Base-by-base conservation (phyloP, 2,113 vertebrate genomes). In the Struthidea cinerea region DNA sequence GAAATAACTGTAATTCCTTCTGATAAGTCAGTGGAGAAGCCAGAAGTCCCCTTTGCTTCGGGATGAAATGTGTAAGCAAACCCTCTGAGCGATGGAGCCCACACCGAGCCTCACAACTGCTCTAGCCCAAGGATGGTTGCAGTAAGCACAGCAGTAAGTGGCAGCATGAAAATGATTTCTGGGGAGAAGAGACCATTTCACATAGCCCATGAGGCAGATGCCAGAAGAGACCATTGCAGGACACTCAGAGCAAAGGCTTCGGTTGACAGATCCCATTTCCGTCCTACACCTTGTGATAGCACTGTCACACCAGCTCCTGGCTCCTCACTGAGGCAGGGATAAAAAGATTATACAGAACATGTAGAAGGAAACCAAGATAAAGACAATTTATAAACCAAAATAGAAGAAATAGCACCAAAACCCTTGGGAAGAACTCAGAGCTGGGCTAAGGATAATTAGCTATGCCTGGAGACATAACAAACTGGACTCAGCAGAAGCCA, bases 291-390 rank as follows among this genome's bases (percentile, higher is more conserved):
- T 60, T 46, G 49, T 55, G 57, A 56, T 9, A 87, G 26, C 78
- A 57, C 26, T 76, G 47, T 50, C 83, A 39, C 33, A 69, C 49
- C 57, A 70, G 69, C 63, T 95, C 35, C 70, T 35, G 42, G 24
- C 39, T 93, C 35, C 68, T 94, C 75, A 59, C 68, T 35, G 65
- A 83, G 12, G 60, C 56, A 89, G 21, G 44, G 33, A 94, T 56
- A 79, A 74, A 92, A 73, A 50, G 55, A 65, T 79, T 56, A 49
- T 60, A 81, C 6, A 65, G 76, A 93, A 65, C 2, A 6, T 23
- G 55, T 67, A 73, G 89, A 61, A 95, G 49, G 63, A 88, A 94
- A 85, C 84, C 65, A 87, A 93, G 91, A 90, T 90, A 83, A 95
- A 91, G 87, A 74, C 53, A 37, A 55, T 70, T 94, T 90, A 77